These are phyloP conservation scores for Zaprionus lineosus DNA, from an alignment of 2,888 invertebrate genomes.

Conservation along the genomic window DNA sequence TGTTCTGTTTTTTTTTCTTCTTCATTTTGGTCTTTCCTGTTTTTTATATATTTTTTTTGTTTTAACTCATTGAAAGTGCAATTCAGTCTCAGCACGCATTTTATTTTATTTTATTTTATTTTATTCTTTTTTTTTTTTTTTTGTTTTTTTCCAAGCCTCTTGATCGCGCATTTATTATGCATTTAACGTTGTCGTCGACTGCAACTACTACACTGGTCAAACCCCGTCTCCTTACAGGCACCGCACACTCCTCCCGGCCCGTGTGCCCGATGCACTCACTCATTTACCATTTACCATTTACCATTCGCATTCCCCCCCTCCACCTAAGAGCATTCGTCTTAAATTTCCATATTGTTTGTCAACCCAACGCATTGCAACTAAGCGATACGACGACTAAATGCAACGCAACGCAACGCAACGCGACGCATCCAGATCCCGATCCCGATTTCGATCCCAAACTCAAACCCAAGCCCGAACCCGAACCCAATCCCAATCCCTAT, in stretches of 20 bases:
- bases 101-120: constrained; percentile 33
- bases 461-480: no score
- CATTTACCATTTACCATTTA: constrained; percentile 7
- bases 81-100: constrained; percentile 66
- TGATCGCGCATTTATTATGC: constrained; percentile 74
- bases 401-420: no score
- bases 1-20: constrained; percentile 14
- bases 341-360: constrained; percentile 75
- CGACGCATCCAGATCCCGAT: constrained; percentile 54
- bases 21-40: no score
- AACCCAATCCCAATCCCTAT: no score
- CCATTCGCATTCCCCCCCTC: constrained; percentile 8
- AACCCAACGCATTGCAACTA: no score
- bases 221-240: not conserved
- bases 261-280: constrained; percentile 9
- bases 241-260: not conserved
- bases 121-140: constrained; percentile 28
- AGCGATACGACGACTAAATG: no score
- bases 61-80: constrained; percentile 73
- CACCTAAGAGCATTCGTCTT: not conserved
- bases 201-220: constrained; percentile 27
- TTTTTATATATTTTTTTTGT: constrained; percentile 44
- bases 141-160: constrained; percentile 44
- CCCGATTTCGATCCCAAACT: no score
- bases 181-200: constrained; percentile 70